These are phyloP conservation scores for Yponomeuta cagnagella DNA, from an alignment of 2,888 invertebrate genomes.

Conservation along the genomic window DNA sequence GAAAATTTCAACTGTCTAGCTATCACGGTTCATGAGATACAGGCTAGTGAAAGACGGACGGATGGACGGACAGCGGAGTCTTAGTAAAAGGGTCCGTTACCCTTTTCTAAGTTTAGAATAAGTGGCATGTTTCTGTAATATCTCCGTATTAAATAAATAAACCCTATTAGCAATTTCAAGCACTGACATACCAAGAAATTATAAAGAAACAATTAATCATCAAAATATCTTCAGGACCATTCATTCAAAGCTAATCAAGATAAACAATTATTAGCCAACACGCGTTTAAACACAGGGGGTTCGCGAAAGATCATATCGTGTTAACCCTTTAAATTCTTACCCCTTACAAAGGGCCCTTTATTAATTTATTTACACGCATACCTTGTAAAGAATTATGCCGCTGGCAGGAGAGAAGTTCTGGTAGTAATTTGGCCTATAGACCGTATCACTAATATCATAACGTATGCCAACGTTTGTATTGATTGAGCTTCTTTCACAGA, in stretches of 20 bases:
- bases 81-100: too few species aligned
- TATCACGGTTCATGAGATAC: too few species aligned
- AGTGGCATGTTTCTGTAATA: too few species aligned
- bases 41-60: too few species aligned
- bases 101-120: too few species aligned
- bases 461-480: too few species aligned
- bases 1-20: too few species aligned
- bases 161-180: too few species aligned
- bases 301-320: conserved; percentile 45
- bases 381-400: conserved; percentile 43
- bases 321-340: conserved; percentile 54
- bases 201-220: conserved; percentile 15
- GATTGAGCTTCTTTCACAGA: too few species aligned
- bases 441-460: too few species aligned
- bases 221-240: conserved; percentile 2
- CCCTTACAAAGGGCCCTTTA: conserved; percentile 60
- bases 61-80: too few species aligned
- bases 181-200: background rate
- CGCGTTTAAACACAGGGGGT: background rate
- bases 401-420: conserved; percentile 35
- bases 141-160: too few species aligned
- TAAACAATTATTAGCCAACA: conserved; percentile 8
- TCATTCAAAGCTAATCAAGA: conserved; percentile 11
- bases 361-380: conserved; percentile 70
- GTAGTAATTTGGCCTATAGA: conserved; percentile 61